phyloP scores from a whole-genome alignment of 2,797 vertebrate species.

The Melopsittacus undulatus region DNA sequence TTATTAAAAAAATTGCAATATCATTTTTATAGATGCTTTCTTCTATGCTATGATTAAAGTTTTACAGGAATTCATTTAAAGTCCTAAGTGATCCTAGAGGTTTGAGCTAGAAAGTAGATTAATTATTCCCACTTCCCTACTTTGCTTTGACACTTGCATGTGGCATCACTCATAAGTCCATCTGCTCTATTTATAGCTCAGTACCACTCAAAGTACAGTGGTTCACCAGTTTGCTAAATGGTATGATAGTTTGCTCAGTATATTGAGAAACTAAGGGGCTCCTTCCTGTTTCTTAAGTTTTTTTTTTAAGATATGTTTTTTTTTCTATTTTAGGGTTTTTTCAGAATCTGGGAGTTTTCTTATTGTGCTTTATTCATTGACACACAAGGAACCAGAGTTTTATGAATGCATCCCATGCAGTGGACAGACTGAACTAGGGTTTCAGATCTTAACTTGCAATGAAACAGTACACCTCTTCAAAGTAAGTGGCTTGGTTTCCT shows the following conservation, averaged over 20 bases:
- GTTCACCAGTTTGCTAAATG: not conserved
- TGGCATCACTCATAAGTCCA: not conserved
- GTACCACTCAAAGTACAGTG: not conserved
- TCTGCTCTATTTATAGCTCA: not conserved
- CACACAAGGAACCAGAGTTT: slow-evolving; percentile 90
- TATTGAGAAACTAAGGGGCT: not conserved
- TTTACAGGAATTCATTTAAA: not conserved
- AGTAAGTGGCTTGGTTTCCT: slow-evolving; percentile 76
- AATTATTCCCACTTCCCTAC: not conserved
- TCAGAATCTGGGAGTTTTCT: slow-evolving; percentile 89
- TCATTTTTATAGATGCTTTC: not conserved
- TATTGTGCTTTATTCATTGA: slow-evolving; percentile 86
- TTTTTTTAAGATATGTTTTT: not conserved
- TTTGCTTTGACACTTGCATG: not conserved
- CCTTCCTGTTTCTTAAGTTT: not conserved
- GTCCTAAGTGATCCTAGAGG: not conserved
- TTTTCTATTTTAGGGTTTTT: slow-evolving; percentile 79
- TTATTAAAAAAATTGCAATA: not conserved
- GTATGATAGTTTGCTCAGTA: not conserved
- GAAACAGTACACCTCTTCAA: slow-evolving; percentile 86
- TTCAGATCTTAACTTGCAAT: slow-evolving; percentile 84
- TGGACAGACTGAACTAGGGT: slow-evolving; percentile 77
- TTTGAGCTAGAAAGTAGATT: not conserved
- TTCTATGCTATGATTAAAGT: not conserved
- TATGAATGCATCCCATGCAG: slow-evolving; percentile 83